These are phyloP conservation scores for Eira barbara DNA, from an alignment of 2,113 vertebrate genomes.

Conservation along the genomic window DNA sequence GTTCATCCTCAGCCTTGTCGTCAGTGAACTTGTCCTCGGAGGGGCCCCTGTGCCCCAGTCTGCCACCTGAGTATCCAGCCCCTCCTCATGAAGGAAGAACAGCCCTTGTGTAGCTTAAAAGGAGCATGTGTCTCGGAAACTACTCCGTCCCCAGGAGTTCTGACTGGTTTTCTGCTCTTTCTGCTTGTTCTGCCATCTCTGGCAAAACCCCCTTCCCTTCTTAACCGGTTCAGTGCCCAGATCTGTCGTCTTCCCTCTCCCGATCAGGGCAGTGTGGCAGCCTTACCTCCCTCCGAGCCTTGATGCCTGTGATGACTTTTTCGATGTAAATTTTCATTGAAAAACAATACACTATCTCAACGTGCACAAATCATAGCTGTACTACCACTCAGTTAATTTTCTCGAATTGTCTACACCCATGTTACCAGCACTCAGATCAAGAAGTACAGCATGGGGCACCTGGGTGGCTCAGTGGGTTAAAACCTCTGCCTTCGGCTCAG, in stretches of 20 bases:
- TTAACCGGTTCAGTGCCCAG: background rate
- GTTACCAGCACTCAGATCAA: background rate
- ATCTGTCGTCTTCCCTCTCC: background rate
- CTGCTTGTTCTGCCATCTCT: background rate
- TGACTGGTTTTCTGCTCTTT: background rate
- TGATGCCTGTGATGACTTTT: background rate
- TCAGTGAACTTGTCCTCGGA: fast-evolving
- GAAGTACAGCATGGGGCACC: background rate
- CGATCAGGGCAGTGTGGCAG: background rate
- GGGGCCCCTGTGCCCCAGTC: background rate
- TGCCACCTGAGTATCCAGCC: background rate
- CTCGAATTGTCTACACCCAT: background rate
- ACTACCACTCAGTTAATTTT: background rate
- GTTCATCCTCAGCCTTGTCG: background rate
- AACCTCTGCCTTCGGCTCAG: no score
- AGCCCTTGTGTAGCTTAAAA: background rate
- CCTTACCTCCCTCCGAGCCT: background rate
- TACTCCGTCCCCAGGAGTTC: background rate
- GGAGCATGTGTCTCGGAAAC: background rate
- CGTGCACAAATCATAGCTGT: background rate
- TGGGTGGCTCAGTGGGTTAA: no score
- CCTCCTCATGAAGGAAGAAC: background rate
- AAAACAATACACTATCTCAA: background rate
- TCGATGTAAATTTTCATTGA: background rate
- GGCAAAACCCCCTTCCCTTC: background rate